Conservation (phyloP, 2,888 invertebrate genomes). For the Troides aeacus region DNA sequence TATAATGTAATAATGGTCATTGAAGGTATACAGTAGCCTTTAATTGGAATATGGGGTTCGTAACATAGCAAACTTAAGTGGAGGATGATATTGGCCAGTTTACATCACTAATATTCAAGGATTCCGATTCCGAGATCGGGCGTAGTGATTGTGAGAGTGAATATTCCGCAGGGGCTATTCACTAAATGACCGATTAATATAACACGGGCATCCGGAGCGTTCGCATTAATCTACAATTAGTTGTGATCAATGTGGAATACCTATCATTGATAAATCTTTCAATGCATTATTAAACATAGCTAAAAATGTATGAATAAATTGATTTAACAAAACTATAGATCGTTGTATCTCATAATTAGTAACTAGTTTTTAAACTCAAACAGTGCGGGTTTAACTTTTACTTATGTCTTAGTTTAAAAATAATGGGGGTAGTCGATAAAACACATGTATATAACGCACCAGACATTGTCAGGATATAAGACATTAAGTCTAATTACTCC, state of each 20-base stretch:
- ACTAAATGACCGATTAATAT: slow-evolving; percentile 17
- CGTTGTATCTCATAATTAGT: no score
- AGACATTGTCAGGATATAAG: no score
- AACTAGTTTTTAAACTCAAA: no score
- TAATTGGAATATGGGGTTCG: background rate
- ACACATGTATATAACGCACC: no score
- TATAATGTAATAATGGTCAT: background rate
- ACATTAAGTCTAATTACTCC: no score
- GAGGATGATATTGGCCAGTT: slow-evolving; percentile 1
- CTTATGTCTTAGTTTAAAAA: no score
- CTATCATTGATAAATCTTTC: background rate
- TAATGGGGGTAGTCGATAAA: no score
- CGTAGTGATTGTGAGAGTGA: background rate
- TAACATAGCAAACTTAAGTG: background rate
- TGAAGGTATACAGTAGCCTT: background rate
- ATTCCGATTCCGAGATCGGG: background rate
- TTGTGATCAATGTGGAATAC: background rate
- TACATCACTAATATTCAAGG: slow-evolving; percentile 15
- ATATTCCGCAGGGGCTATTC: slow-evolving; percentile 16
- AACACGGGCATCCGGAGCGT: background rate
- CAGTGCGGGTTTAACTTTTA: no score
- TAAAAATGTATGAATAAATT: background rate
- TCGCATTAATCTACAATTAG: slow-evolving; percentile 7
- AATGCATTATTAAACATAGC: background rate
- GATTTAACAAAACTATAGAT: no score